phyloP scores from a whole-genome alignment of 2,797 vertebrate species.

The Arremon brunneinucha region DNA sequence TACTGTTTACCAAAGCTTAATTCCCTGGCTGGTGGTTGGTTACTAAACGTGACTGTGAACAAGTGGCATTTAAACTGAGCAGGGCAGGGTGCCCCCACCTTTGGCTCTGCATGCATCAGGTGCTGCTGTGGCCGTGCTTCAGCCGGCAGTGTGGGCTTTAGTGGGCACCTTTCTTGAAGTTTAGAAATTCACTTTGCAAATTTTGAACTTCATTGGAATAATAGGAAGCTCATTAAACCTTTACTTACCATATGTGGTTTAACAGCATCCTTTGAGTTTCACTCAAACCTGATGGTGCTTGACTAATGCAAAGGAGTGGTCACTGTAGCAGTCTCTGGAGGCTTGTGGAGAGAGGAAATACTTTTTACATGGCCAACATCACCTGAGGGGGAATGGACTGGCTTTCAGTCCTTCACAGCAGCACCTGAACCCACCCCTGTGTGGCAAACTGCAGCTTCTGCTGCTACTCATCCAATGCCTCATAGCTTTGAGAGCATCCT shows the following conservation, averaged over 20 bases:
- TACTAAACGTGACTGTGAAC: neutral
- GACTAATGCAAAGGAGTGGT: neutral
- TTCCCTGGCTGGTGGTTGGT: neutral
- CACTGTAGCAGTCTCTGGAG: fast-evolving
- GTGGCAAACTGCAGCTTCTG: neutral
- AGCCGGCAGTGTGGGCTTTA: fast-evolving
- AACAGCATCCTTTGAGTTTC: neutral
- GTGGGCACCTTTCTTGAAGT: too few species aligned
- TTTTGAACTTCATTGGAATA: neutral
- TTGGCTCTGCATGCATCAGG: neutral
- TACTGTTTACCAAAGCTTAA: neutral
- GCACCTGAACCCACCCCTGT: neutral
- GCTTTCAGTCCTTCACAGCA: neutral
- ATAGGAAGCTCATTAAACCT: neutral
- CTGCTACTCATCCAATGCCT: neutral
- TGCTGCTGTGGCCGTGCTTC: neutral
- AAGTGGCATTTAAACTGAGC: neutral
- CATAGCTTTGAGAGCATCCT: neutral
- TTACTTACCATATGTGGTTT: fast-evolving
- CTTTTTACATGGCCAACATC: fast-evolving
- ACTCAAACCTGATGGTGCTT: neutral
- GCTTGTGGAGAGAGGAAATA: fast-evolving
- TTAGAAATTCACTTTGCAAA: neutral
- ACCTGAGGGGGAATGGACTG: fast-evolving
- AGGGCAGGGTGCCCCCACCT: neutral